phyloP scores from a whole-genome alignment of 2,113 vertebrate species.

The Hoplias malabaricus region DNA sequence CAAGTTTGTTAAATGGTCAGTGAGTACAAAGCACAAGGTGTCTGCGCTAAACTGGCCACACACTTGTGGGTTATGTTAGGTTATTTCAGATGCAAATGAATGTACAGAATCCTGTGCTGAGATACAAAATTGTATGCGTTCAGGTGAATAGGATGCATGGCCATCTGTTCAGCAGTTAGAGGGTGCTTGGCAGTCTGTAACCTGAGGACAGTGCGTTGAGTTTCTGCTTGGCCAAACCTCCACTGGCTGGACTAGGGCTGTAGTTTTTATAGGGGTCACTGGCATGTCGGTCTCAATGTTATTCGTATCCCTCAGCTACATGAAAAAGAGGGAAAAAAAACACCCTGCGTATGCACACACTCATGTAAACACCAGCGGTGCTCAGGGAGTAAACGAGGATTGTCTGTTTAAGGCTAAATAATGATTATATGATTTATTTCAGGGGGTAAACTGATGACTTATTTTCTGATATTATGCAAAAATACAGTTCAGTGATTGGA shows the following conservation, averaged over 20 bases:
- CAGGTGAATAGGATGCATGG: conserved; percentile 9
- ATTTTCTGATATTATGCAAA: conserved; percentile 6
- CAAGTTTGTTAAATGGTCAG: no score
- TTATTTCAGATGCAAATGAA: background rate
- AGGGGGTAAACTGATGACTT: conserved; percentile 12
- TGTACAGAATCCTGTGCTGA: background rate
- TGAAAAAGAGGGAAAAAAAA: background rate
- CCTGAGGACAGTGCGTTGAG: conserved; percentile 17
- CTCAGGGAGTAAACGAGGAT: conserved; percentile 20
- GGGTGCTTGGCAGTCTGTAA: conserved; percentile 3
- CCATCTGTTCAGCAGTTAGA: conserved; percentile 7
- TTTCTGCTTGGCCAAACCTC: conserved; percentile 34
- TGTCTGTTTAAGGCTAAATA: conserved; percentile 11
- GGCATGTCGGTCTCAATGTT: conserved; percentile 17
- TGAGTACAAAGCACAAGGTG: background rate
- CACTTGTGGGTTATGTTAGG: background rate
- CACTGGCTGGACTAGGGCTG: conserved; percentile 20
- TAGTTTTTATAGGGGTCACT: conserved; percentile 35
- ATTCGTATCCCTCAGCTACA: conserved; percentile 15
- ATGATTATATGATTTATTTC: conserved; percentile 33
- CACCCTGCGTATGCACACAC: background rate
- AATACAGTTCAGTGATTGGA: conserved; percentile 14
- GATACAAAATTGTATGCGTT: conserved; percentile 9
- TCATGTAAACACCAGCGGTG: background rate
- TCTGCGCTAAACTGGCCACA: background rate